Percentiles rank a stretch among this genome's conserved stretches.
phyloP scores from a whole-genome alignment of 2,113 vertebrate species.

The Thunnus maccoyii region DNA sequence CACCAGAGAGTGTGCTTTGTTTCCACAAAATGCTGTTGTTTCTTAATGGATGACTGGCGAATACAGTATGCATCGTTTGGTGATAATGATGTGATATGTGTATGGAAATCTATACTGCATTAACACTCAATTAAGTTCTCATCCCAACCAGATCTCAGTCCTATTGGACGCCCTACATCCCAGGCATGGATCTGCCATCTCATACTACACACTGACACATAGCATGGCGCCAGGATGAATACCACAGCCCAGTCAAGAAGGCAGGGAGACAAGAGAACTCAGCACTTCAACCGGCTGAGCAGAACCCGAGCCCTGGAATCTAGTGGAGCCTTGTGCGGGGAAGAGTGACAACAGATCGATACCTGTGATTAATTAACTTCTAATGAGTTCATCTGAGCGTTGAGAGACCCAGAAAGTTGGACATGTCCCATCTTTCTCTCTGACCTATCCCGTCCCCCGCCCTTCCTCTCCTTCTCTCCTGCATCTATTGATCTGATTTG shows the following conservation, averaged over 20 bases:
- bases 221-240: conserved; percentile 64
- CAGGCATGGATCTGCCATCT: conserved; percentile 56
- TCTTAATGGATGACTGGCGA: not conserved
- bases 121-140: conserved; percentile 54
- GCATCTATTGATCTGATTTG: conserved; percentile 19
- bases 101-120: conserved; percentile 53
- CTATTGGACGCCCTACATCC: conserved; percentile 26
- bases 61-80: conserved; percentile 22
- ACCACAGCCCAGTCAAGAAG: conserved; percentile 13
- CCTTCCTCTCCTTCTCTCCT: conserved; percentile 3
- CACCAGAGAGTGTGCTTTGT: conserved; percentile 7
- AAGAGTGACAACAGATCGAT: conserved; percentile 85
- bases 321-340: conserved; percentile 59
- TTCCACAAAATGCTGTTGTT: not conserved
- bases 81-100: conserved; percentile 30
- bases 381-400: conserved; percentile 85
- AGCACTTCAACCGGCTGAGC: conserved; percentile 60
- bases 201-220: conserved; percentile 61
- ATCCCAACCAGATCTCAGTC: conserved; percentile 10
- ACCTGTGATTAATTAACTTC: conserved; percentile 87
- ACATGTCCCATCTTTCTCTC: conserved; percentile 62
- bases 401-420: conserved; percentile 75
- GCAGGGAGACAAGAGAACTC: conserved; percentile 42
- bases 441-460: conserved; percentile 40
- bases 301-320: conserved; percentile 74